A percentile compares a stretch with the other conserved stretches of the same genome.
Evolutionary conservation across 1,140 invertebrate genomes (phyloP).

Genomic region (Lineus longissimus): DNA sequence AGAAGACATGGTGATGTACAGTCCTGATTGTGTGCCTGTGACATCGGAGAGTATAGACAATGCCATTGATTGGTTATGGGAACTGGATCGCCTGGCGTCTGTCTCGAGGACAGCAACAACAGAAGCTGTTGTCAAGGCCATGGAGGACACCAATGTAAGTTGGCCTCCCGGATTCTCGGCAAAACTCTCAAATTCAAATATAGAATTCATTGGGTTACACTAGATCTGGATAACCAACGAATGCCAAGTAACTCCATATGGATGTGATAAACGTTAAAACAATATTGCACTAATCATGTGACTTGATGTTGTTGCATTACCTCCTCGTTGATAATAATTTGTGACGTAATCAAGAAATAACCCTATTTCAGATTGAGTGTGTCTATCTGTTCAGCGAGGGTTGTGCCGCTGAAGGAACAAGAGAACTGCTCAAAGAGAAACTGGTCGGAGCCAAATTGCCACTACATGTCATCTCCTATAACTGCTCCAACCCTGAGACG

Average conservation of each 20-base stretch:
- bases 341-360: too few relatives aligned
- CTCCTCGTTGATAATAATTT: too few relatives aligned
- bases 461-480: constrained; percentile 49
- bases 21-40: constrained; percentile 41
- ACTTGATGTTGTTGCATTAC: too few relatives aligned
- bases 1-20: constrained; percentile 43
- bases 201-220: too few relatives aligned
- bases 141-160: constrained; percentile 42
- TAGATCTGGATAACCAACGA: too few relatives aligned
- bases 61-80: constrained; percentile 50
- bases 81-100: constrained; percentile 32
- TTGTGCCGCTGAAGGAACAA: constrained; percentile 39
- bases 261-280: too few relatives aligned
- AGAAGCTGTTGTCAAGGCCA: constrained; percentile 45
- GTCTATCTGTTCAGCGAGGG: constrained; percentile 53
- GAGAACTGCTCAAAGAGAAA: constrained; percentile 48
- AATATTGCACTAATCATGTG: too few relatives aligned
- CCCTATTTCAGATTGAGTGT: constrained; percentile 46
- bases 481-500: constrained; percentile 45
- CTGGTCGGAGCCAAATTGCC: constrained; percentile 29
- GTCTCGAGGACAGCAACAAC: constrained; percentile 40
- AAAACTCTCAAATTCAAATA: not conserved
- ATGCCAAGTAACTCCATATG: too few relatives aligned
- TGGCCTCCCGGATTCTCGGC: too few relatives aligned
- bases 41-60: constrained; percentile 47